These are phyloP conservation scores for Montipora sp. DNA, from an alignment of 64 coral and sea anemone species.

Conservation along the genomic window DNA sequence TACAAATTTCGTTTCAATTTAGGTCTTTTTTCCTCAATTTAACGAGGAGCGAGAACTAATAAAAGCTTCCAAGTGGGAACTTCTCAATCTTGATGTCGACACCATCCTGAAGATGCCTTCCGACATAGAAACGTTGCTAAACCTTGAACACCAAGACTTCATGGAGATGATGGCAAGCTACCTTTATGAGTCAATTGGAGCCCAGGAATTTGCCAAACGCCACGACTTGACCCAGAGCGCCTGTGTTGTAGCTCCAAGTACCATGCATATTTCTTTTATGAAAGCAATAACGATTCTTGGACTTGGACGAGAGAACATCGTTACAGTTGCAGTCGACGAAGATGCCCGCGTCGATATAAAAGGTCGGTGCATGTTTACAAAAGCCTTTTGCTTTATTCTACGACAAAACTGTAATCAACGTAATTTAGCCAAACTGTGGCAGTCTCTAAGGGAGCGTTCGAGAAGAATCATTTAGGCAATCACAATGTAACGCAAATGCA, in stretches of 20 bases:
- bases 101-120: conserved; percentile 60
- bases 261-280: conserved; percentile 66
- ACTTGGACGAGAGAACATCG: conserved; percentile 31
- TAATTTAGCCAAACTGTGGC: too few species aligned
- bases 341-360: conserved; percentile 33
- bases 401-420: background rate
- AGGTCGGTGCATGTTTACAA: background rate
- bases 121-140: conserved; percentile 8
- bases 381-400: background rate
- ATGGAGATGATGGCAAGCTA: conserved; percentile 49
- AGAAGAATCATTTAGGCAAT: too few species aligned
- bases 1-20: background rate
- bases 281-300: conserved; percentile 41
- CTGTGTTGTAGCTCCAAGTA: conserved; percentile 53
- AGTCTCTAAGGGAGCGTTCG: too few species aligned
- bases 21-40: conserved; percentile 2
- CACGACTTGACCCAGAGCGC: conserved; percentile 60
- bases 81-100: conserved; percentile 72
- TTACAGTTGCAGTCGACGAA: conserved; percentile 53
- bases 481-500: too few species aligned
- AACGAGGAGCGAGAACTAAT: conserved; percentile 6
- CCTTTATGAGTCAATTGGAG: conserved; percentile 32
- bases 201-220: conserved; percentile 34
- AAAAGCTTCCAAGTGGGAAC: conserved; percentile 61
- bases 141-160: conserved; percentile 5